These are phyloP conservation scores for Siphonodentalium dalli DNA, from an alignment of 2,888 invertebrate genomes.

Conservation along the genomic window DNA sequence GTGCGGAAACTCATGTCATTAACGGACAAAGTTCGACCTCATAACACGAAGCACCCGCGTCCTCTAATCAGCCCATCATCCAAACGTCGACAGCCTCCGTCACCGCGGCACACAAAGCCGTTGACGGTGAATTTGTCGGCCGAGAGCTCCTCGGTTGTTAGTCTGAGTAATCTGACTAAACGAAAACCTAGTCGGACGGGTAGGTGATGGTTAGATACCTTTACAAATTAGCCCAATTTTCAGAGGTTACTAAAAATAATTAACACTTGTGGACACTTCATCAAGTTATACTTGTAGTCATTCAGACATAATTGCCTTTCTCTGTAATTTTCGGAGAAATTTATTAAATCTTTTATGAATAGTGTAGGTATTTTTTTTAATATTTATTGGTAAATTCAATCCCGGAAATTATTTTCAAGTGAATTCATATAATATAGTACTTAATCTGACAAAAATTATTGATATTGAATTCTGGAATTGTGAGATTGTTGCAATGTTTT, in stretches of 20 bases:
- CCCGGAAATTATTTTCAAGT: too few species aligned
- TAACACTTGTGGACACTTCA: not conserved
- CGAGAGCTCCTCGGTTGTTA: slow-evolving; percentile 94
- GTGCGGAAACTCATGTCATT: slow-evolving; percentile 93
- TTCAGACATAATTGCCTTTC: too few species aligned
- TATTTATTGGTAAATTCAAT: too few species aligned
- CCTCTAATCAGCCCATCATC: slow-evolving; percentile 40
- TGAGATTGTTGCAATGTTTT: too few species aligned
- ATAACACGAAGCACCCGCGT: slow-evolving; percentile 56
- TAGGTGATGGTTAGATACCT: slow-evolving; percentile 34
- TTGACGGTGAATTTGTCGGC: slow-evolving; percentile 84
- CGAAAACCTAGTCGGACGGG: slow-evolving; percentile 74
- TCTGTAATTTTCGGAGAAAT: too few species aligned
- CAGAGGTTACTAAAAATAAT: not conserved
- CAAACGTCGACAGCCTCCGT: slow-evolving; percentile 87
- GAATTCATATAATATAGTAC: too few species aligned
- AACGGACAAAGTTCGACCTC: slow-evolving; percentile 67
- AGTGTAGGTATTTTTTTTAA: too few species aligned
- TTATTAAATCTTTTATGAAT: too few species aligned
- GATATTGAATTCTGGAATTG: too few species aligned
- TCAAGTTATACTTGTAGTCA: too few species aligned
- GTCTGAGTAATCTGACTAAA: slow-evolving; percentile 86
- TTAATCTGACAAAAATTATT: too few species aligned
- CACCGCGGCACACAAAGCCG: slow-evolving; percentile 70
- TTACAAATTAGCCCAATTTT: not conserved